These are phyloP conservation scores for Otocyon megalotis DNA, from an alignment of 2,113 vertebrate genomes.

Conservation along the genomic window DNA sequence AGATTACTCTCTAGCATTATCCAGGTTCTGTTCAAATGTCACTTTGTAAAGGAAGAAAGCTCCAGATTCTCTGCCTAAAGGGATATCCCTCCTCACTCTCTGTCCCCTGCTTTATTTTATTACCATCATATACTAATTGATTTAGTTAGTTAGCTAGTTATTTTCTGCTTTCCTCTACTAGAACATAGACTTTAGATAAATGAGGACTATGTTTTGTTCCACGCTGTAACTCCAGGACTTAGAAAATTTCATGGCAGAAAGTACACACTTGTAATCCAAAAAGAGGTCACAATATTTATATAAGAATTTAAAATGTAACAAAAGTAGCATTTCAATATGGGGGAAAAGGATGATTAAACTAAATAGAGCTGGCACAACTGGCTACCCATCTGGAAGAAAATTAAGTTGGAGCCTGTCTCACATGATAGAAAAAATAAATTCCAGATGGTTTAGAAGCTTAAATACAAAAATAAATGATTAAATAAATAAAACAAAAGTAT, in stretches of 20 bases:
- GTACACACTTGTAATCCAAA: constrained; percentile 48
- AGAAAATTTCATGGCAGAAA: constrained; percentile 15
- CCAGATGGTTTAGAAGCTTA: constrained; percentile 78
- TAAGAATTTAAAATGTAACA: constrained; percentile 66
- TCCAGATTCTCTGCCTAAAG: background rate
- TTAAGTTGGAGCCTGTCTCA: constrained; percentile 71
- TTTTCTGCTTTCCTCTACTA: background rate
- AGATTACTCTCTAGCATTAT: background rate
- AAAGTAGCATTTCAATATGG: constrained; percentile 55
- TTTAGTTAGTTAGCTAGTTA: background rate
- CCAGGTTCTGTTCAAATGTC: background rate
- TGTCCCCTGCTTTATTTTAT: background rate
- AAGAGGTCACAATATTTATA: constrained; percentile 77
- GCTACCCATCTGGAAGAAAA: constrained; percentile 76
- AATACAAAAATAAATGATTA: constrained; percentile 79
- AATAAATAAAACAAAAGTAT: constrained; percentile 78
- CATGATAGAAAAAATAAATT: constrained; percentile 76
- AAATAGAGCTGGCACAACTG: constrained; percentile 73
- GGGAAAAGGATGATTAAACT: constrained; percentile 62
- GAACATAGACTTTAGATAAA: background rate
- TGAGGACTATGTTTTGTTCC: background rate
- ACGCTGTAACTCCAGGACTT: background rate
- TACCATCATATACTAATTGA: background rate
- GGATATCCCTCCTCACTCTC: background rate
- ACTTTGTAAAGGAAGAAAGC: background rate